phyloP scores from a whole-genome alignment of 2,797 vertebrate genomes.

The Gallirallus australis region DNA sequence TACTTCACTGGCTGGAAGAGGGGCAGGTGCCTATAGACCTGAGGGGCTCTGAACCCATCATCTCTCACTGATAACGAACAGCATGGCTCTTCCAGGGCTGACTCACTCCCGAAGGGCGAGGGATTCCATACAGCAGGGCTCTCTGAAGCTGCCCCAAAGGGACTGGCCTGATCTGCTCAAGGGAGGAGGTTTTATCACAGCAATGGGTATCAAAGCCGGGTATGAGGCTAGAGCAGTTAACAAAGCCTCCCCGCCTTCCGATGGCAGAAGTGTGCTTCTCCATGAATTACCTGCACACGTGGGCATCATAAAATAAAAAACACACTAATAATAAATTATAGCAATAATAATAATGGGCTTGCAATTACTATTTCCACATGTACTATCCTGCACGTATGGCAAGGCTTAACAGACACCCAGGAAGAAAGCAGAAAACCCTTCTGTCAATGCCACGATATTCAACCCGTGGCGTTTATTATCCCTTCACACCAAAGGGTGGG shows the following conservation, averaged over 20 bases:
- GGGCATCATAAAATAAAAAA: slow-evolving; percentile 67
- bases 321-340: slow-evolving; percentile 60
- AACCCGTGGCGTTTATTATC: background rate
- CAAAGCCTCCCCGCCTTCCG: background rate
- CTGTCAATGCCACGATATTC: background rate
- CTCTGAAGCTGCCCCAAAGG: background rate
- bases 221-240: background rate
- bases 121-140: background rate
- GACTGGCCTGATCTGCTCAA: background rate
- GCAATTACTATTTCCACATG: slow-evolving; percentile 69
- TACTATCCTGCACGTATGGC: slow-evolving; percentile 37
- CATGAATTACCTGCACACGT: slow-evolving; percentile 49
- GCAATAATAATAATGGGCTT: slow-evolving; percentile 62
- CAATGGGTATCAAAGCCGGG: background rate
- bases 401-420: background rate
- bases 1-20: background rate
- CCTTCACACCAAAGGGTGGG: background rate
- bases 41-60: background rate
- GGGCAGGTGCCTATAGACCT: background rate
- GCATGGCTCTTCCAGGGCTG: background rate
- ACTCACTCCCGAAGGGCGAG: background rate
- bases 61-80: background rate
- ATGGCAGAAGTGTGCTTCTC: background rate
- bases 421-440: background rate
- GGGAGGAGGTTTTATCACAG: background rate